Base-by-base conservation (phyloP, 2,113 vertebrate species). In the Rhabdornis inornatus region DNA sequence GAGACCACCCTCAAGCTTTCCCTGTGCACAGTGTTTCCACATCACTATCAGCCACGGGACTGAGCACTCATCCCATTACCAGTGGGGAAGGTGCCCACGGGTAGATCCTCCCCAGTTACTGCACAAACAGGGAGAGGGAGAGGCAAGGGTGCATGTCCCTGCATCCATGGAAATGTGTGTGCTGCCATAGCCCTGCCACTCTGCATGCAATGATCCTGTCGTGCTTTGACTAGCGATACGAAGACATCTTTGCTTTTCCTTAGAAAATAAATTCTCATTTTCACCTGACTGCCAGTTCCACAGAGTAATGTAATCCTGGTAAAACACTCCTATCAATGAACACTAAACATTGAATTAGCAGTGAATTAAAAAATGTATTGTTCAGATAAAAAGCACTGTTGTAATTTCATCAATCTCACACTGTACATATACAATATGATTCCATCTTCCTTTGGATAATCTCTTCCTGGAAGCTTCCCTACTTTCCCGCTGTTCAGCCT, bases 41-140 rank as follows among this genome's bases (percentile, higher is more conserved):
- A 3, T 1, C 17, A 9, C 11, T 1, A 0, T 27, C 39, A 79
- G 27, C 27, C 2, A 2, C 0, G 0, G 28, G 55, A 49, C 16
- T n/a, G 9, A 72, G 31, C 25, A 24, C 31, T 4, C 39, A 13
- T 17, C 7, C 21, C 1, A 2, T 33, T 27, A 17, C 4, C 1
- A 1, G 11, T 35, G 39, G 6, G 27, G 42, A 57, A 68, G 37
- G 24, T n/a, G 16, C 24, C 15, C 13, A 7, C 7, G 45, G 14
- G 30, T 22, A 57, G n/a, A 60, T 6, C 5, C 8, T 8, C 30
- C 23, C 15, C 40, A 61, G 33, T 27, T 40, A 40, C 39, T 17
- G 7, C 27, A 27, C 19, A 45, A 40, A 20, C 5, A 23, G 13
- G 17, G 45, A 47, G 35, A 40, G 56, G 24, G 50, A 52, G 35